Base-by-base conservation (phyloP, 2,797 vertebrate genomes). In the Gobio occitaniae region DNA sequence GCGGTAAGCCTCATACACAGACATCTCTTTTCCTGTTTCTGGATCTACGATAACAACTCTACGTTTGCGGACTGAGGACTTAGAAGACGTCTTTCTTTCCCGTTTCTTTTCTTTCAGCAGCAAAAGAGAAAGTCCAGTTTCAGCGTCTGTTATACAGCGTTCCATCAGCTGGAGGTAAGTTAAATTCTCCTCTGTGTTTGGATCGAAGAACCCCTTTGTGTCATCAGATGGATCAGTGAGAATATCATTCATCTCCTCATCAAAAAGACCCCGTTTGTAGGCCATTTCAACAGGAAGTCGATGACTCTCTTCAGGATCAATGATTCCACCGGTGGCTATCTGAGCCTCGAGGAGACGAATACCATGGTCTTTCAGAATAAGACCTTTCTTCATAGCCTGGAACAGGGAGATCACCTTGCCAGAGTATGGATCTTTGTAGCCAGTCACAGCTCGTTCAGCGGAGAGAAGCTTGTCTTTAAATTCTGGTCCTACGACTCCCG, bases 181-280 rank as follows among this genome's bases (percentile, higher is more conserved):
- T 54, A 99, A 96, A 87, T 99, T 99, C 92, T 99, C 98, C 89
- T 99, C 96, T 0, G 98, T 99, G 95, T 99, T 99, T 81, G 98
- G 98, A 89, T 99, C 98, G 0, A 99, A 99, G 93, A 99, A 99
- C 59, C 98, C 98, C 91, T 99, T 99, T 25, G 98, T 99, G 92
- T 99, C 98, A 0, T 99, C 98, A 0, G 96, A 97, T 6, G 98
- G 98, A 66, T 99, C 98, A 0, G 95, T 94, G 21, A 99, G 95
- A 87, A 99, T 97, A 82, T 93, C 94, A 0, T 99, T 99, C 97
- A 99, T 99, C 91, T 99, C 98, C 91, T 98, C 94, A 0, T 99
- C 98, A 1, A 99, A 99, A 56, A 99, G 97, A 63, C 97, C 98
- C 1, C 98, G 96, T 89, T 97, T 94, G 92, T 99, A 99, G 1